Percentiles rank a stretch among this genome's conserved stretches.
Evolutionary conservation across 2,888 invertebrate genomes (phyloP).

Genomic region (Parascotia fuliginaria): DNA sequence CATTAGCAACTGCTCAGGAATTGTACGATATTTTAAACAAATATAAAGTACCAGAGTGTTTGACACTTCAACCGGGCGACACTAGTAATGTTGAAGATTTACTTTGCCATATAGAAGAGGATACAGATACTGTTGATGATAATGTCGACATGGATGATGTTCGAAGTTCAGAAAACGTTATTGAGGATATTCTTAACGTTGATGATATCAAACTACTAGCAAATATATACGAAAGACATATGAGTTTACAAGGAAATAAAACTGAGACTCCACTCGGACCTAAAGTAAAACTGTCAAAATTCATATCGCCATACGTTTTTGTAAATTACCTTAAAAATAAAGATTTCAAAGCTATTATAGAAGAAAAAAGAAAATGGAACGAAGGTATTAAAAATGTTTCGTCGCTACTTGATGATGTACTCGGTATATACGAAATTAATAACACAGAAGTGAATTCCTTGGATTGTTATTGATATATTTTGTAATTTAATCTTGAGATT

Average conservation of each 20-base stretch:
- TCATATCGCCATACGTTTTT: constrained; percentile 86
- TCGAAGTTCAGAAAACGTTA: constrained; percentile 67
- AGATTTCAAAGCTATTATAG: constrained; percentile 87
- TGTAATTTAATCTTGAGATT: constrained; percentile 26
- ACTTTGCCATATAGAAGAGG: constrained; percentile 53
- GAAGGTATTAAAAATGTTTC: constrained; percentile 88
- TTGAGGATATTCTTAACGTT: constrained; percentile 88
- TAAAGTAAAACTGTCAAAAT: constrained; percentile 59
- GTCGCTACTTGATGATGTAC: constrained; percentile 91
- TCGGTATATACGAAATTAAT: constrained; percentile 84
- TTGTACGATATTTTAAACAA: constrained; percentile 83
- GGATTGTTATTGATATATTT: constrained; percentile 88
- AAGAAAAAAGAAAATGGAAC: constrained; percentile 88
- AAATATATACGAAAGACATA: constrained; percentile 86
- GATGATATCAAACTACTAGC: constrained; percentile 87
- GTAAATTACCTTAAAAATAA: constrained; percentile 82
- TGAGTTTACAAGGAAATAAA: constrained; percentile 61
- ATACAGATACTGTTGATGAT: constrained; percentile 38
- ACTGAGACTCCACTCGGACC: constrained; percentile 50
- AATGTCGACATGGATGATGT: constrained; percentile 46
- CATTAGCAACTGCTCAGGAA: constrained; percentile 83
- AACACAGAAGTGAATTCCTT: constrained; percentile 85
- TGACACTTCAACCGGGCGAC: constrained; percentile 57
- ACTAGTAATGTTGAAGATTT: constrained; percentile 58
- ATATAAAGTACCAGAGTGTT: constrained; percentile 78